Conservation (phyloP, 30 jellyfish, hydroid and myxozoan genomes). For the Phacellophora camtschatica region DNA sequence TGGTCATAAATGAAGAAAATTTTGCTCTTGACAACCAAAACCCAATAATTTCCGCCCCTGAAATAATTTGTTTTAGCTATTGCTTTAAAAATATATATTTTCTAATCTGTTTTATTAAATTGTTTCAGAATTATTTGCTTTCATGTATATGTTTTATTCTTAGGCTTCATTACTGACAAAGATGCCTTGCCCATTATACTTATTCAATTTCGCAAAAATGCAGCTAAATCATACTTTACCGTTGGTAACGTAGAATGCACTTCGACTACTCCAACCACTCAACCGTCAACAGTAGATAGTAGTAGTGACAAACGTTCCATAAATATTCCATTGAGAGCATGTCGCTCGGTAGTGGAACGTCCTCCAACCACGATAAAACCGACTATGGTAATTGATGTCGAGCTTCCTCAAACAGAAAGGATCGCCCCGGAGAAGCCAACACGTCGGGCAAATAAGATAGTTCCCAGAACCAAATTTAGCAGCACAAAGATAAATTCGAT, state of each 20-base stretch:
- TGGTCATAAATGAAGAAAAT: no score
- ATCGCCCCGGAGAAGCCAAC: neutral
- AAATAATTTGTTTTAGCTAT: no score
- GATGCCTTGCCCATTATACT: conserved; percentile 73
- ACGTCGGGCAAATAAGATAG: neutral
- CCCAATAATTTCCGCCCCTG: no score
- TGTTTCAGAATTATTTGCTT: no score
- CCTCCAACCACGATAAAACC: conserved; percentile 55
- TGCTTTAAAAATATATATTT: no score
- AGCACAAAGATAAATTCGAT: no score
- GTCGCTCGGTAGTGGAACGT: conserved; percentile 61
- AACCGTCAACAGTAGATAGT: neutral
- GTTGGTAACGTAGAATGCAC: conserved; percentile 84
- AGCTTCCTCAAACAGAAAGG: conserved; percentile 43
- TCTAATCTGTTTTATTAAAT: no score
- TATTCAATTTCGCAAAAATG: conserved; percentile 53
- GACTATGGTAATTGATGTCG: neutral
- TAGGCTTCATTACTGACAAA: conserved; percentile 79
- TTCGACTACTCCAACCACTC: neutral
- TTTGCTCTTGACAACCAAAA: no score
- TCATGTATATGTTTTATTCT: neutral
- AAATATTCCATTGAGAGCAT: conserved; percentile 67
- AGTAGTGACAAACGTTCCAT: neutral
- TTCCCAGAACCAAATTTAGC: neutral
- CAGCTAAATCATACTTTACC: conserved; percentile 65